These are phyloP conservation scores for Mantis religiosa DNA, from an alignment of 2,888 invertebrate species.

Conservation along the genomic window DNA sequence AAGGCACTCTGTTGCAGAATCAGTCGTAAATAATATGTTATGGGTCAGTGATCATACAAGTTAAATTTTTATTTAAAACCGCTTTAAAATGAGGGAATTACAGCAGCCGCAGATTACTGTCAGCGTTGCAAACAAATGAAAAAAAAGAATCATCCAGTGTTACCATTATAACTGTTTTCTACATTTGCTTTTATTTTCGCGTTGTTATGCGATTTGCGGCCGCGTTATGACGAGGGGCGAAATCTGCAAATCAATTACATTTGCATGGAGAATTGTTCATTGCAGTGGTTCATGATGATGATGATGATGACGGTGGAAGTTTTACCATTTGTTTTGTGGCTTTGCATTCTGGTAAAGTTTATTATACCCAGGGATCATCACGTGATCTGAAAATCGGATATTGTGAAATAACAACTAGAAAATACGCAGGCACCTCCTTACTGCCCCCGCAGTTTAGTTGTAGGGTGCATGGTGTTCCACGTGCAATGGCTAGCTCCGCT, in stretches of 20 bases:
- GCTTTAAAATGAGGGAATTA: neutral
- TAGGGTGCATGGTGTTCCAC: no score
- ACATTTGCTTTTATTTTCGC: neutral
- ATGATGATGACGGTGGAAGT: neutral
- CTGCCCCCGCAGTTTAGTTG: neutral
- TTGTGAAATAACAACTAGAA: neutral
- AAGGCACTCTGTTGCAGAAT: no score
- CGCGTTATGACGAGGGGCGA: neutral
- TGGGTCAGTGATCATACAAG: neutral
- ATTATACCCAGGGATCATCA: neutral
- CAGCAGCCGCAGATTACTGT: neutral
- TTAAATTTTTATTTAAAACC: neutral
- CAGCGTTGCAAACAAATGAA: neutral
- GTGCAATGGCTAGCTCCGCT: no score
- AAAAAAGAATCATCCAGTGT: neutral
- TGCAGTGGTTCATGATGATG: neutral
- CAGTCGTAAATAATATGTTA: neutral
- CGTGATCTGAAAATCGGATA: neutral
- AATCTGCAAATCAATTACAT: neutral
- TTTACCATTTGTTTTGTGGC: neutral
- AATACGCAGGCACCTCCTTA: neutral
- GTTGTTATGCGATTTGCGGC: neutral
- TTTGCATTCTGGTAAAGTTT: neutral
- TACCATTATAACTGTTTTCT: neutral
- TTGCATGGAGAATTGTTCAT: conserved; percentile 14